Base-by-base conservation (phyloP, 2,113 vertebrate genomes). In the Tachuris rubrigastra region DNA sequence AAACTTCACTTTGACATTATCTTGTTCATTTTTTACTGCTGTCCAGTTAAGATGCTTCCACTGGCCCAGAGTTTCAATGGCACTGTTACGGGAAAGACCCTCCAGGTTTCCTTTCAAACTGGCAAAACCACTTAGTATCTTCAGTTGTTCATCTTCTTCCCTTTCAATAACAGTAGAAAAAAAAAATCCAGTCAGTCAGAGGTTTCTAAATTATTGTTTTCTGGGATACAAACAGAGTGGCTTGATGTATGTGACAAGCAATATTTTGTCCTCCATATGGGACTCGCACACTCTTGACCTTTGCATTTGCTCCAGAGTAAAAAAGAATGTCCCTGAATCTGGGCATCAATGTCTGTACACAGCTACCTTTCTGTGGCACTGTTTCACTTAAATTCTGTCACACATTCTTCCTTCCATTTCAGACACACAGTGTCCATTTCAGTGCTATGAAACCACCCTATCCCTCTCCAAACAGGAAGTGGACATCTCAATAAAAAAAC, bases 31-130 rank as follows among this genome's bases (percentile, higher is more conserved):
- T 94, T 97, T 98, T 39, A 98, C 98, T 10, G 97, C 92, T 46
- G 95, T 96, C 98, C 99, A 99, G 74, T 97, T 97, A n/a, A 98
- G 97, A 60, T 98, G 98, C 81, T 98, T 98, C 63, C 90, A 89
- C 27, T 98, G 98, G n/a, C 91, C 97, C 2, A 93, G 85, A 1
- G 93, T 96, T 49, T 98, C 98, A 17, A 96, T 97, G 73, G 97
- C 89, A 93, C 98, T 96, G 47, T 97, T 97, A 55, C 97, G 97
- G 13, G 97, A 67, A 37, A 98, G 95, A 6, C 89, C 86, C 33
- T 99, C 98, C 66, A 97, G 95, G 20, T 94, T 96, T 41, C 98
- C 97, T 55, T 97, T 97, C 95, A 97, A 90, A 37, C 95, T 97
- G n/a, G 97, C 79, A 73, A 96, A 92, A 68, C 95, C 72, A 5